Evolutionary conservation across 1,140 invertebrate genomes (phyloP).

Genomic region (Drosophila neocordata): DNA sequence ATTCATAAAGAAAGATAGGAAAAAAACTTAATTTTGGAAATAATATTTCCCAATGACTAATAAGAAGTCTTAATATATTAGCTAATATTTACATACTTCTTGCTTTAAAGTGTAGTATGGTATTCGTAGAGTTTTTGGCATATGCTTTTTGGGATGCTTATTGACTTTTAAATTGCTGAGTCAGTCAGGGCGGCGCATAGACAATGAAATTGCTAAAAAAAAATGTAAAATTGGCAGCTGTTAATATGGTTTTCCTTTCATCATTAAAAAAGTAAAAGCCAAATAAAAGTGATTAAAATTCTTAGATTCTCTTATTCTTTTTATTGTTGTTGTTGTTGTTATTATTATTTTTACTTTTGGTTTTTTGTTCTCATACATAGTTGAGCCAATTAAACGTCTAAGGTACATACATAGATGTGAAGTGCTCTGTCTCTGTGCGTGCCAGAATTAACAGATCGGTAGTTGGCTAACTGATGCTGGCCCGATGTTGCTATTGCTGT

Average conservation of each 20-base stretch:
- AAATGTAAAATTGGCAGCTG: slow-evolving; percentile 16
- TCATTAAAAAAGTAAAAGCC: slow-evolving; percentile 22
- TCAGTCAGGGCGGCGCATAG: not conserved
- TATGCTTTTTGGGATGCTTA: not conserved
- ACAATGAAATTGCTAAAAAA: slow-evolving; percentile 20
- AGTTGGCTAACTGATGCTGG: not conserved
- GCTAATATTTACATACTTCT: no score
- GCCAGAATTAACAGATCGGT: slow-evolving; percentile 20
- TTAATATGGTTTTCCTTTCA: slow-evolving; percentile 17
- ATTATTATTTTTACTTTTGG: slow-evolving; percentile 7
- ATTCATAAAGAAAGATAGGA: no score
- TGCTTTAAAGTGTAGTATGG: no score
- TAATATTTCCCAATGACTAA: no score
- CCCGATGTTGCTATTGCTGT: not conserved
- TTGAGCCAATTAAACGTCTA: slow-evolving; percentile 22
- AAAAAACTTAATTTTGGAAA: no score
- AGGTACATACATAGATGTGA: slow-evolving; percentile 11
- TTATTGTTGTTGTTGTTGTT: not conserved
- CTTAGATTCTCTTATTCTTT: not conserved
- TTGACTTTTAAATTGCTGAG: not conserved
- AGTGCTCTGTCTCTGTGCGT: slow-evolving; percentile 17
- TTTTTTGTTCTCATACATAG: not conserved
- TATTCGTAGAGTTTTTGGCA: not conserved
- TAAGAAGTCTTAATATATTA: no score
- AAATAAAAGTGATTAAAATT: slow-evolving; percentile 22